Evolutionary conservation across 2,888 invertebrate species (phyloP).

Genomic region (Drosophila basisetae): DNA sequence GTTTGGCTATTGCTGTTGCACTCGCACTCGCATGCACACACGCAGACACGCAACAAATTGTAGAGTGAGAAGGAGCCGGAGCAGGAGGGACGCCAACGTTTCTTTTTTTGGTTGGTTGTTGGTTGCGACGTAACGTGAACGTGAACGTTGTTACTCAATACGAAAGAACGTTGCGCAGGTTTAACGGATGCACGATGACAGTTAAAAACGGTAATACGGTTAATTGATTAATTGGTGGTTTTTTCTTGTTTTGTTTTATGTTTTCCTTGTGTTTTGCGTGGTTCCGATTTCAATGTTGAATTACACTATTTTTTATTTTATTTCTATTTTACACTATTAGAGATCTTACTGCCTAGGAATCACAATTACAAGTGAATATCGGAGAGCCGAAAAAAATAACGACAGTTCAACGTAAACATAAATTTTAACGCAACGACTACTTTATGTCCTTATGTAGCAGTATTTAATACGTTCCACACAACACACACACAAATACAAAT

Average conservation of each 20-base stretch:
- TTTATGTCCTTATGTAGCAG: constrained; percentile 25
- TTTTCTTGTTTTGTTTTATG: constrained; percentile 44
- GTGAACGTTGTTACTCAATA: constrained; percentile 44
- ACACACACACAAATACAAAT: background rate
- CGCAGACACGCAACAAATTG: constrained; percentile 14
- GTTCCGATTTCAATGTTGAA: constrained; percentile 65
- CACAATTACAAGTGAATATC: constrained; percentile 74
- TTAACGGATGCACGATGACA: constrained; percentile 41
- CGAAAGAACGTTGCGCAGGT: constrained; percentile 29
- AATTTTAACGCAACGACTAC: constrained; percentile 53
- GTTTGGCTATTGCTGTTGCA: constrained; percentile 15
- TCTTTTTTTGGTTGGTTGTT: constrained; percentile 3
- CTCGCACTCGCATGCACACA: constrained; percentile 4
- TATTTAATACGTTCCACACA: constrained; percentile 8
- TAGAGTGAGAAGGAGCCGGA: background rate
- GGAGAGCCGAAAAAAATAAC: constrained; percentile 40
- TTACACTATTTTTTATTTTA: constrained; percentile 64
- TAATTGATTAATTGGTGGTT: constrained; percentile 24
- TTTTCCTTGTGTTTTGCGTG: constrained; percentile 54
- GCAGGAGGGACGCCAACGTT: constrained; percentile 1
- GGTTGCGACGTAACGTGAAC: constrained; percentile 9
- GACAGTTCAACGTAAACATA: constrained; percentile 37
- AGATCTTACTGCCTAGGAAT: constrained; percentile 77
- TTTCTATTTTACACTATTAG: constrained; percentile 61
- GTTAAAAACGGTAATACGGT: constrained; percentile 37